Base-by-base conservation (phyloP, 2,113 vertebrate genomes). In the Ia io region DNA sequence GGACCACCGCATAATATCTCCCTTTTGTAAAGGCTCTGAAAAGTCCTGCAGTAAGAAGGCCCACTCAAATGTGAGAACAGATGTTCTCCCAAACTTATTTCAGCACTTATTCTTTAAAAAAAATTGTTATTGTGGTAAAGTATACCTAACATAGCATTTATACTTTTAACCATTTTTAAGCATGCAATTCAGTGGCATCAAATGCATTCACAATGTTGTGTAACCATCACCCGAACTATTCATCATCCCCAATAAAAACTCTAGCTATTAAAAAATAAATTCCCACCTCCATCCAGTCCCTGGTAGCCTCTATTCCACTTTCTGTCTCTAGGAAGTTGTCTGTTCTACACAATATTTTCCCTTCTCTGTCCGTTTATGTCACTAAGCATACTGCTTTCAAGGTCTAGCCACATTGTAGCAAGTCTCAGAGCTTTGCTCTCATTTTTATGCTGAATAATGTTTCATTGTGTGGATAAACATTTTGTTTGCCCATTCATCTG, bases 81-180 rank as follows among this genome's bases (percentile, higher is more conserved):
- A 42, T 9, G 18, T 44, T 61, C 25, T 88, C 63, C 69, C 37
- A 69, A 91, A n/a, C 16, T 63, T 93, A 47, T 25, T 35, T 53
- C 47, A 59, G 11, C 44, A 47, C 32, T 61, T 35, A 53, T 18
- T 78, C 18, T 35, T 67, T 28, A 35, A 73, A n/a, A 88, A 65
- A 32, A 30, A 32, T 32, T n/a, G 79, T 88, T 77, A 37, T 71
- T 73, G 28, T 47, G 56, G 23, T 79, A 73, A 90, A 74, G 84
- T 84, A 32, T 44, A 22, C 23, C 25, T 76, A 80, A 47, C 25
- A 69, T 79, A 56, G 12, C 71, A 49, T 53, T 87, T 84, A 49
- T 51, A 22, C 9, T 44, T 86, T 84, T 61, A 83, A 42, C 30
- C 74, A 61, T 77, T 80, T 67, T 65, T 32, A 91, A 70, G 25